phyloP scores from a whole-genome alignment of 2,113 vertebrate species.

The Alligator mississippiensis region DNA sequence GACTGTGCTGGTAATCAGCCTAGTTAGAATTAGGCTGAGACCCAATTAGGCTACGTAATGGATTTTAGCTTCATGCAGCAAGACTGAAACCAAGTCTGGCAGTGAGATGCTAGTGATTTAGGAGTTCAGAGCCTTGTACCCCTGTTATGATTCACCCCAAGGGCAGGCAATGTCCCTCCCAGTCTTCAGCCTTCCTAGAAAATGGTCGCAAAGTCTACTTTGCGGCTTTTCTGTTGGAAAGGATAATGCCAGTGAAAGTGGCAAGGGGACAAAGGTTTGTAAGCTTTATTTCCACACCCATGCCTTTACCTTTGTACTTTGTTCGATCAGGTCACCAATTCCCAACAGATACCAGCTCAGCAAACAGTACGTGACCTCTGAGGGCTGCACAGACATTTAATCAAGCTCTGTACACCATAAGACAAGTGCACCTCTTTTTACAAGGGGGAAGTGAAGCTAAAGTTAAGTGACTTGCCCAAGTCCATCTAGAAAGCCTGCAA shows the following conservation, averaged over 20 bases:
- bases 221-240: background rate
- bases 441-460: background rate
- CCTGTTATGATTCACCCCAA: fast-evolving
- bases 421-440: background rate
- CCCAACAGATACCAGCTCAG: background rate
- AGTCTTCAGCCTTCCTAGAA: background rate
- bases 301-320: background rate
- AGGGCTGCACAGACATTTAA: background rate
- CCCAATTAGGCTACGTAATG: background rate
- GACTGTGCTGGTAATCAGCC: background rate
- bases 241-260: background rate
- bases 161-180: background rate
- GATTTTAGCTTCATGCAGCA: too few relatives aligned
- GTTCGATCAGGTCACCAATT: background rate
- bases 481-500: background rate
- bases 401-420: background rate
- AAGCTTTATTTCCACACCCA: fast-evolving
- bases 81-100: too few relatives aligned
- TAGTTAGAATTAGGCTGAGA: background rate
- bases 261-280: background rate
- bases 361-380: fast-evolving
- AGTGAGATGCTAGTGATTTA: background rate
- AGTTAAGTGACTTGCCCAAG: background rate
- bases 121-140: background rate
- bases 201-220: background rate